Evolutionary conservation across 2,888 invertebrate species (phyloP).

Genomic region (Troglohyphantes excavatus): DNA sequence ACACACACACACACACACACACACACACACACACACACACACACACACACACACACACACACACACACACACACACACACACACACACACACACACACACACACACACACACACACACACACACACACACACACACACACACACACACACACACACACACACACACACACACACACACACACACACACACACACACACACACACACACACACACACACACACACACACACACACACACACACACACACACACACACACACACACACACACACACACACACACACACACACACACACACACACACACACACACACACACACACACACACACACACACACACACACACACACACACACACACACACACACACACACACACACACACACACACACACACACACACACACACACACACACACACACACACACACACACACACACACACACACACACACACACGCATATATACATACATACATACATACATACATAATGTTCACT

Average conservation of each 20-base stretch:
- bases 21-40: too few relatives aligned
- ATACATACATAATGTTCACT: neutral
- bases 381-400: slow-evolving; percentile 15
- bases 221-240: neutral
- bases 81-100: slow-evolving; percentile 10
- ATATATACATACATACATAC: slow-evolving; percentile 28
- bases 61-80: neutral
- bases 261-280: slow-evolving; percentile 1
- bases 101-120: slow-evolving; percentile 20
- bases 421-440: slow-evolving; percentile 15
- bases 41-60: too few relatives aligned
- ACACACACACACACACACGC: slow-evolving; percentile 5
- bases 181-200: neutral
- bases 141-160: slow-evolving; percentile 17
- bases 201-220: neutral
- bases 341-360: slow-evolving; percentile 12
- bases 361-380: slow-evolving; percentile 12
- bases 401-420: slow-evolving; percentile 12
- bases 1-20: too few relatives aligned
- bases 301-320: slow-evolving; percentile 10
- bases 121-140: slow-evolving; percentile 23
- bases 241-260: neutral
- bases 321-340: slow-evolving; percentile 15
- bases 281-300: slow-evolving; percentile 15
- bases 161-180: slow-evolving; percentile 20